Evolutionary conservation across 2,888 invertebrate species (phyloP).

Genomic region (Siphlonurus alternatus): DNA sequence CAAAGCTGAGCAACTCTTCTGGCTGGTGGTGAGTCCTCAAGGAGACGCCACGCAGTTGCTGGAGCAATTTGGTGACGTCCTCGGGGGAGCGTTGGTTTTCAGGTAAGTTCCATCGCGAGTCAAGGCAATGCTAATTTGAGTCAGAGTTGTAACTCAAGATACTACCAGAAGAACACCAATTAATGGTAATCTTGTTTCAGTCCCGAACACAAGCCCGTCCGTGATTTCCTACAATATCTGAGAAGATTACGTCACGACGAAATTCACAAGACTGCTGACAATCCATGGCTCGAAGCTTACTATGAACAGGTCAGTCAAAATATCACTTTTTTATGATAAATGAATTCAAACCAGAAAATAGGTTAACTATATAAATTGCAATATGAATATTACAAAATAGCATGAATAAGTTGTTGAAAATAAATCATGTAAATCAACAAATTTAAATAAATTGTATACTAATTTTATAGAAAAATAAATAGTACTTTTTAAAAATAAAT

Average conservation of each 20-base stretch:
- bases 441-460: too few species aligned
- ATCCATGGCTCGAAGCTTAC: constrained; percentile 27
- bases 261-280: constrained; percentile 17
- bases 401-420: too few species aligned
- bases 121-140: background rate
- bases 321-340: too few species aligned
- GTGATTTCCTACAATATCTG: constrained; percentile 14
- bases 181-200: constrained; percentile 12
- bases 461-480: too few species aligned
- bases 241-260: constrained; percentile 11
- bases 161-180: too few species aligned
- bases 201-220: constrained; percentile 13
- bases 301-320: constrained; percentile 20
- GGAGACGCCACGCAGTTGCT: constrained; percentile 10
- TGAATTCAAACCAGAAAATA: too few species aligned
- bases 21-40: constrained; percentile 13
- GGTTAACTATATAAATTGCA: too few species aligned
- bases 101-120: too few species aligned
- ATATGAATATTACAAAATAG: too few species aligned
- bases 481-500: too few species aligned
- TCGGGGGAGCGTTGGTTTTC: constrained; percentile 14
- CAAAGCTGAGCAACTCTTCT: constrained; percentile 14
- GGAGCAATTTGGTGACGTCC: constrained; percentile 12
- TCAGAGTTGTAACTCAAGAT: too few species aligned
- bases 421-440: too few species aligned